Evolutionary conservation across 2,888 invertebrate genomes (phyloP).

Genomic region (Mythimna impura): DNA sequence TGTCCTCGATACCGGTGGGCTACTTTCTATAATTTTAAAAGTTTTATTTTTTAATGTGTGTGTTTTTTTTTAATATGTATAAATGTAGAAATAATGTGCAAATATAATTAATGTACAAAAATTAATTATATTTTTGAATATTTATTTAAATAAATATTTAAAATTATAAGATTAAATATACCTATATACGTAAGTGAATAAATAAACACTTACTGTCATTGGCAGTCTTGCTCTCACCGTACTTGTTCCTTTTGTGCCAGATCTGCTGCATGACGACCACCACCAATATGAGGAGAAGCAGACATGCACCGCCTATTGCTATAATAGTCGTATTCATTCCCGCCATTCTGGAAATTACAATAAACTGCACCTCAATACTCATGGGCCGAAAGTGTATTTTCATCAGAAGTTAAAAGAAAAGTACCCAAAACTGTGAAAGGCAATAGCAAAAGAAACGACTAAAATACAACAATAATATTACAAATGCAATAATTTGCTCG

Average conservation of each 20-base stretch:
- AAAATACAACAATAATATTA: not conserved
- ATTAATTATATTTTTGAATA: no score
- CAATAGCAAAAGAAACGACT: not conserved
- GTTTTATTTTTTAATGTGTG: no score
- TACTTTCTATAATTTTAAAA: no score
- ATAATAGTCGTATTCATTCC: constrained; percentile 79
- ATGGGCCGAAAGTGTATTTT: not conserved
- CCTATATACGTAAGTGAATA: not conserved
- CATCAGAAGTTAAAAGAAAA: not conserved
- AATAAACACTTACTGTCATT: constrained; percentile 44
- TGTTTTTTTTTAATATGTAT: no score
- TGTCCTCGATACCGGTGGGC: no score
- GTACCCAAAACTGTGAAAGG: not conserved
- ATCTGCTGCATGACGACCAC: constrained; percentile 75
- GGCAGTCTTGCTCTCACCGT: constrained; percentile 62
- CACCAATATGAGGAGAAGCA: constrained; percentile 74
- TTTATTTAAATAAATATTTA: no score
- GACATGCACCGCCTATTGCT: constrained; percentile 71
- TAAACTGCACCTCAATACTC: not conserved
- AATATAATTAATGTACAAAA: no score
- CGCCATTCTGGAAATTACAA: constrained; percentile 76
- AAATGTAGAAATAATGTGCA: no score
- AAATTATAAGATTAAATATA: no score
- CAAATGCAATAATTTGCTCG: no score
- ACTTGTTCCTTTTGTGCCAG: constrained; percentile 72